These are phyloP conservation scores for Cyclophora albipunctata DNA, from an alignment of 2,888 invertebrate genomes.

Conservation along the genomic window DNA sequence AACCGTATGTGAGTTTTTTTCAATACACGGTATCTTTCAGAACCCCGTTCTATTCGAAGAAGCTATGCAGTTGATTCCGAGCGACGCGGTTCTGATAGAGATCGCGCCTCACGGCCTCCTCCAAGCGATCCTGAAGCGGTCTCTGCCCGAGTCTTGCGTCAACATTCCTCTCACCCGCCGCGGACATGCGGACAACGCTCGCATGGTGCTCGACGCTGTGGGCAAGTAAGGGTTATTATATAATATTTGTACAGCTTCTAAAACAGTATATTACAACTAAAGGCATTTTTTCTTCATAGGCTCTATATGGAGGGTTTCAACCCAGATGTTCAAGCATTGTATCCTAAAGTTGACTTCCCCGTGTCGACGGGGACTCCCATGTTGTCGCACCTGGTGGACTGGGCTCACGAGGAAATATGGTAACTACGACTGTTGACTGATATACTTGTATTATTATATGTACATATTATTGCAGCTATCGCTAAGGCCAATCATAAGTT, in stretches of 20 bases:
- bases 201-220: conserved; percentile 72
- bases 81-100: conserved; percentile 86
- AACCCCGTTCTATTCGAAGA: conserved; percentile 84
- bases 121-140: conserved; percentile 80
- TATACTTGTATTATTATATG: background rate
- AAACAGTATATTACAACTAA: background rate
- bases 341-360: conserved; percentile 83
- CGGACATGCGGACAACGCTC: conserved; percentile 74
- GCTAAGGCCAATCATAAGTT: no score
- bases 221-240: conserved; percentile 48
- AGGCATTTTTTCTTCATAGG: conserved; percentile 42
- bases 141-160: conserved; percentile 75
- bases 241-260: no score
- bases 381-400: conserved; percentile 84
- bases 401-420: conserved; percentile 87
- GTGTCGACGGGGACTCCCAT: conserved; percentile 89
- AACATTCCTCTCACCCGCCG: conserved; percentile 84
- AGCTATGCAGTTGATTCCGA: conserved; percentile 82
- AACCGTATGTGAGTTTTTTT: no score
- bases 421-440: conserved; percentile 16
- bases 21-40: conserved; percentile 4
- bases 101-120: conserved; percentile 90
- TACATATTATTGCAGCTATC: no score
- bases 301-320: conserved; percentile 84
- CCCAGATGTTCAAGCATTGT: conserved; percentile 80